Evolutionary conservation across 2,888 invertebrate genomes (phyloP).

Genomic region (Drosophila setosimentum): DNA sequence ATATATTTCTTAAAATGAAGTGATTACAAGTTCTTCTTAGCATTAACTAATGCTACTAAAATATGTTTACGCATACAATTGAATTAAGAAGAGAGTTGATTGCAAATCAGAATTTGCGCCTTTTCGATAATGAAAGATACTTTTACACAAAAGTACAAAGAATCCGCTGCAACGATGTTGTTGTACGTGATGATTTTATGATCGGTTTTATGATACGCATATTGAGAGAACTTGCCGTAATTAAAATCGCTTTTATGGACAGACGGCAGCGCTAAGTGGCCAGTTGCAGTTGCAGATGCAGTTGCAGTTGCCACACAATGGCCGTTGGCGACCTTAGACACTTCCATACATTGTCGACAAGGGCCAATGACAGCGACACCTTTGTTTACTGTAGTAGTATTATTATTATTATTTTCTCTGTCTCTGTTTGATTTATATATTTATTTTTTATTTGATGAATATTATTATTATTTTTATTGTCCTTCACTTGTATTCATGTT

Average conservation of each 20-base stretch:
- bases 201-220: slow-evolving; percentile 51
- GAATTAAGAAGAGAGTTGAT: neutral
- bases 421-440: slow-evolving; percentile 41
- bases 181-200: slow-evolving; percentile 50
- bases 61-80: neutral
- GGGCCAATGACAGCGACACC: slow-evolving; percentile 58
- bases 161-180: slow-evolving; percentile 10
- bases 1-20: neutral
- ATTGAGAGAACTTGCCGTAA: slow-evolving; percentile 40
- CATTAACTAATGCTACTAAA: neutral
- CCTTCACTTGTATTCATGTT: slow-evolving; percentile 40
- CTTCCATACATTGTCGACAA: slow-evolving; percentile 72
- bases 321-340: slow-evolving; percentile 65
- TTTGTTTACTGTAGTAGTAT: slow-evolving; percentile 52
- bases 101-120: neutral
- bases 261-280: slow-evolving; percentile 39
- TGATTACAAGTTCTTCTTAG: neutral
- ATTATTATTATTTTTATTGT: neutral
- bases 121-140: neutral
- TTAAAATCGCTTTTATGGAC: slow-evolving; percentile 47
- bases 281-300: slow-evolving; percentile 7
- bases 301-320: slow-evolving; percentile 37
- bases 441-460: slow-evolving; percentile 13
- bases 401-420: slow-evolving; percentile 6
- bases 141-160: slow-evolving; percentile 6